Percentiles rank a stretch among this genome's conserved stretches.
These are phyloP conservation scores for Clavelina lepadiformis DNA, from an alignment of 23 tunicate genomes.

Conservation along the genomic window DNA sequence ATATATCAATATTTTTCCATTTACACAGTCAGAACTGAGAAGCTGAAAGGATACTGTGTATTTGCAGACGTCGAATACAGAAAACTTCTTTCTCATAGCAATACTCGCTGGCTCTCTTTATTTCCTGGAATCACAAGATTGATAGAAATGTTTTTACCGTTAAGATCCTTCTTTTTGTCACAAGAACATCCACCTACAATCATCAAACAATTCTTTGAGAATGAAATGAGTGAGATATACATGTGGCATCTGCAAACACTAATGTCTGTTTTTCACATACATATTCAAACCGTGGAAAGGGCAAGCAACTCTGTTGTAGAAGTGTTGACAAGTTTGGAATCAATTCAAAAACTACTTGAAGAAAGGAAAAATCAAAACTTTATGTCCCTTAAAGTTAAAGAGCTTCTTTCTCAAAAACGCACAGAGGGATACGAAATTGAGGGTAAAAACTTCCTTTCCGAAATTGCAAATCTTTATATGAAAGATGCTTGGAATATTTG, in stretches of 20 bases:
- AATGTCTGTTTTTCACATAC: slow-evolving; percentile 11
- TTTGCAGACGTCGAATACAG: slow-evolving; percentile 13
- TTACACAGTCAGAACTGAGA: slow-evolving; percentile 24
- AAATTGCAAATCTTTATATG: slow-evolving; percentile 19
- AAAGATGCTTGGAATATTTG: slow-evolving; percentile 19
- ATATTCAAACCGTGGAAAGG: slow-evolving; percentile 19
- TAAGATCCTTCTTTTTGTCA: slow-evolving; percentile 10
- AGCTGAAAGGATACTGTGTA: slow-evolving; percentile 12
- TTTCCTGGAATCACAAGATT: slow-evolving; percentile 23
- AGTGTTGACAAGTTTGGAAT: slow-evolving; percentile 12
- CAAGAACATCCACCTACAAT: slow-evolving; percentile 16
- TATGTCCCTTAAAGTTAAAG: slow-evolving; percentile 6
- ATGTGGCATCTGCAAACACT: slow-evolving; percentile 8
- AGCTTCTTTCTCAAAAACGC: slow-evolving; percentile 9
- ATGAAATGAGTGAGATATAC: slow-evolving; percentile 17
- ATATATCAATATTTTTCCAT: slow-evolving; percentile 28
- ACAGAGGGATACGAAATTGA: slow-evolving; percentile 12
- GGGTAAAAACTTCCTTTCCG: slow-evolving; percentile 2
- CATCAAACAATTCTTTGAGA: slow-evolving; percentile 7
- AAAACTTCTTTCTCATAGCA: slow-evolving; percentile 13
- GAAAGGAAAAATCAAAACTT: slow-evolving; percentile 13
- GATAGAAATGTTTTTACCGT: slow-evolving; percentile 7
- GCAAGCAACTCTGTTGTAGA: slow-evolving; percentile 19
- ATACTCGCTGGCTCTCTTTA: slow-evolving; percentile 30
- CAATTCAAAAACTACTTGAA: slow-evolving; percentile 1